Evolutionary conservation across 2,888 invertebrate genomes (phyloP).

Genomic region (Sesamia inferens): DNA sequence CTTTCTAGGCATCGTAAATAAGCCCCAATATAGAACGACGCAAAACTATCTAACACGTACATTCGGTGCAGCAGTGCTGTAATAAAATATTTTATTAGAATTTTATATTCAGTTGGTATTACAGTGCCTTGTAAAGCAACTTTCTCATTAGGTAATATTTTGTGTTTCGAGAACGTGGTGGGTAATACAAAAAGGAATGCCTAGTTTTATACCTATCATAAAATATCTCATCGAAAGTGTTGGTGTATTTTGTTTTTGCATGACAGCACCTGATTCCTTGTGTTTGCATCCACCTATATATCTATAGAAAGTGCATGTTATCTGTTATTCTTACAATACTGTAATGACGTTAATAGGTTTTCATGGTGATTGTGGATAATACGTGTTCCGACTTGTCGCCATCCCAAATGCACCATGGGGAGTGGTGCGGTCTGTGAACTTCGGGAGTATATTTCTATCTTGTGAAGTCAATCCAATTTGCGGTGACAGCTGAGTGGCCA

Average conservation of each 20-base stretch:
- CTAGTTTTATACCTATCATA: conserved; percentile 54
- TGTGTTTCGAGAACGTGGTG: conserved; percentile 32
- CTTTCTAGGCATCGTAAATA: conserved; percentile 73
- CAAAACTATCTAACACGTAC: conserved; percentile 65
- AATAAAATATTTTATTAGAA: conserved; percentile 69
- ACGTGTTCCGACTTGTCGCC: conserved; percentile 47
- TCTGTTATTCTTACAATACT: conserved; percentile 17
- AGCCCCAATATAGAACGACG: conserved; percentile 68
- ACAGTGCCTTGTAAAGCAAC: conserved; percentile 53
- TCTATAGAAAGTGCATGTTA: conserved; percentile 10
- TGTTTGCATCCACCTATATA: neutral
- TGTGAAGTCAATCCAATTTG: conserved; percentile 83
- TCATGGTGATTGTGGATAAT: conserved; percentile 37
- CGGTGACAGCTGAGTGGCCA: conserved; percentile 77
- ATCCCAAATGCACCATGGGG: conserved; percentile 70
- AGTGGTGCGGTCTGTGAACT: conserved; percentile 46
- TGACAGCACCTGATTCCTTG: conserved; percentile 24
- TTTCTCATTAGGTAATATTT: conserved; percentile 62
- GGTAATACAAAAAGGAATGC: conserved; percentile 31
- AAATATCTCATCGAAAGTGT: conserved; percentile 44
- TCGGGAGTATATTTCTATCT: conserved; percentile 73
- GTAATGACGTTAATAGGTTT: conserved; percentile 38
- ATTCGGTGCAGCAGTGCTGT: conserved; percentile 63
- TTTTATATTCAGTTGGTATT: conserved; percentile 64
- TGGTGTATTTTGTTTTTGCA: conserved; percentile 36